Evolutionary conservation across 2,888 invertebrate species (phyloP).

Genomic region (Dorcus parallelipipedus): DNA sequence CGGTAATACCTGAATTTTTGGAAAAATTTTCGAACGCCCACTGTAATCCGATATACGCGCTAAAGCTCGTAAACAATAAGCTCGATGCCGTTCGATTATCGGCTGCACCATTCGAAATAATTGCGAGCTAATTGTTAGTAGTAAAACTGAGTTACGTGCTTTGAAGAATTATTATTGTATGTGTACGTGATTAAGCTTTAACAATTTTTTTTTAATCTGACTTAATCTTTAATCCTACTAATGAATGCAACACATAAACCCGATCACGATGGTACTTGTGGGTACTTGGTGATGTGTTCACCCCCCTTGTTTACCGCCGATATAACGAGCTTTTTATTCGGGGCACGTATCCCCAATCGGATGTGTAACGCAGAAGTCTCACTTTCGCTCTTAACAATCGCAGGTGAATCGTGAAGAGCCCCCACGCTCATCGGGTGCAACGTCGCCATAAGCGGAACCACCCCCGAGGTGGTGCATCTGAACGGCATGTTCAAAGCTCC

Average conservation of each 20-base stretch:
- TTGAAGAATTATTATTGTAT: too few species aligned
- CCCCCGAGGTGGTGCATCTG: too few species aligned
- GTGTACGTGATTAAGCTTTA: too few species aligned
- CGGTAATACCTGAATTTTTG: constrained; percentile 24
- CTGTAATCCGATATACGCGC: constrained; percentile 37
- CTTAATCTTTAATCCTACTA: too few species aligned
- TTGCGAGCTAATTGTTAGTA: constrained; percentile 8
- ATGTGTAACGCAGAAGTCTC: constrained; percentile 14
- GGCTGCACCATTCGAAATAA: constrained; percentile 26
- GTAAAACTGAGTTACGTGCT: constrained; percentile 9
- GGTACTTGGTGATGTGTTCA: too few species aligned
- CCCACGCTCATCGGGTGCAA: too few species aligned
- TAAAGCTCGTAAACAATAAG: constrained; percentile 37
- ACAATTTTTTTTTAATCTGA: too few species aligned
- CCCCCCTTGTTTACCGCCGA: not conserved
- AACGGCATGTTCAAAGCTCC: too few species aligned
- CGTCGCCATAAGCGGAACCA: too few species aligned
- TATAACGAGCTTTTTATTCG: constrained; percentile 27
- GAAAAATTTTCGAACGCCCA: constrained; percentile 27
- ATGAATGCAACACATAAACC: too few species aligned
- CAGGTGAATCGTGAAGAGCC: too few species aligned
- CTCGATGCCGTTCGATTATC: constrained; percentile 31
- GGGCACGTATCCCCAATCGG: constrained; percentile 20
- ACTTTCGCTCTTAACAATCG: constrained; percentile 6
- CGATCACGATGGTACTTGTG: too few species aligned